Evolutionary conservation across 1,140 invertebrate genomes (phyloP).

Genomic region (Zaprionus ornatus): DNA sequence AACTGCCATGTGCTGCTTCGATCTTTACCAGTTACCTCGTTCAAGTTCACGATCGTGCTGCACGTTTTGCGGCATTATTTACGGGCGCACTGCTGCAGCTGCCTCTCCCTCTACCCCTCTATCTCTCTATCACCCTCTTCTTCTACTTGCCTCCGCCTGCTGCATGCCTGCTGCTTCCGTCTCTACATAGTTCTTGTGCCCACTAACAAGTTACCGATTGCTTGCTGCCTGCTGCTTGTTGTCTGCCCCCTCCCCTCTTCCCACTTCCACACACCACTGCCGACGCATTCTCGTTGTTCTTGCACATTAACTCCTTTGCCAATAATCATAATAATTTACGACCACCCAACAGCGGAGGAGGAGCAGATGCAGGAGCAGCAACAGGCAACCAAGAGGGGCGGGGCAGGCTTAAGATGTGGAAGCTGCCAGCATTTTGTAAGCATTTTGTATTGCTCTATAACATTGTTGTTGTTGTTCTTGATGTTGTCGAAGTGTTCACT

Average conservation of each 20-base stretch:
- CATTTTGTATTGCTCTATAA: conserved; percentile 53
- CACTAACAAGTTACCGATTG: conserved; percentile 76
- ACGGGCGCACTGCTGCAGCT: conserved; percentile 39
- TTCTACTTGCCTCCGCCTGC: not conserved
- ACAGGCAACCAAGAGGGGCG: conserved; percentile 29
- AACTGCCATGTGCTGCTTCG: conserved; percentile 11
- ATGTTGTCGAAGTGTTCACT: conserved; percentile 1
- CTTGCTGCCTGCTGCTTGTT: conserved; percentile 27
- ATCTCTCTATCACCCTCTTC: not conserved
- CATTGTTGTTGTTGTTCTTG: conserved; percentile 21
- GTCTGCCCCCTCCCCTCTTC: conserved; percentile 9
- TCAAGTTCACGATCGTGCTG: conserved; percentile 69
- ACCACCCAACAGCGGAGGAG: conserved; percentile 63
- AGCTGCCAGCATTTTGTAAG: conserved; percentile 61
- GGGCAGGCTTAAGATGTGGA: conserved; percentile 17
- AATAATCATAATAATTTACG: conserved; percentile 79
- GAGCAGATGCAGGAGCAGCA: not conserved
- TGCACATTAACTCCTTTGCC: conserved; percentile 75
- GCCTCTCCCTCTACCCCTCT: not conserved
- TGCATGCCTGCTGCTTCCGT: not conserved
- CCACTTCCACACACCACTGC: not conserved
- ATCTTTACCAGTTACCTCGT: conserved; percentile 34
- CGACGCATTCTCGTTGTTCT: conserved; percentile 30
- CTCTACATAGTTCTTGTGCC: conserved; percentile 26
- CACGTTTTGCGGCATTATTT: conserved; percentile 75